Percentiles rank a stretch among this genome's conserved stretches.
Conservation (phyloP, 2,888 invertebrate genomes). For the Camptogramma bilineatum region DNA sequence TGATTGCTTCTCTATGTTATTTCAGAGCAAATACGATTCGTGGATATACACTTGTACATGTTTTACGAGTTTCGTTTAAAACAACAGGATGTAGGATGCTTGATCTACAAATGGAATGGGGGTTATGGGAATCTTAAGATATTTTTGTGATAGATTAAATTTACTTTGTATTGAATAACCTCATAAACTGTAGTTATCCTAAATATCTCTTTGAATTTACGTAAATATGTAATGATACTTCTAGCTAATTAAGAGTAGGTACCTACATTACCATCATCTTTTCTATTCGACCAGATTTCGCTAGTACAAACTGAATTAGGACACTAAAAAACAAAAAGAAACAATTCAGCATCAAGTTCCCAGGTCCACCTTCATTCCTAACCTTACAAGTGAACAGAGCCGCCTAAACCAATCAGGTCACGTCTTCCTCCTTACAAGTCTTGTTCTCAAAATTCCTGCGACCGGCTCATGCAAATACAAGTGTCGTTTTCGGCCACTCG, state of each 20-base stretch:
- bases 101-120: no score
- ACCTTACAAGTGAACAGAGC: constrained; percentile 19
- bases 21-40: constrained; percentile 9
- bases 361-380: neutral
- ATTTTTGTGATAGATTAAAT: no score
- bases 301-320: neutral
- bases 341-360: neutral
- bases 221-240: no score
- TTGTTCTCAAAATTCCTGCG: constrained; percentile 62
- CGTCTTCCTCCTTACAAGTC: constrained; percentile 38
- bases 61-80: neutral
- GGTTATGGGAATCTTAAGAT: neutral
- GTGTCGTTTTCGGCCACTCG: constrained; percentile 81
- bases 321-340: neutral
- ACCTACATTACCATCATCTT: neutral
- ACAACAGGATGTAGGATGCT: neutral
- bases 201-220: no score
- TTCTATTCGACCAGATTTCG: neutral
- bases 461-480: constrained; percentile 82
- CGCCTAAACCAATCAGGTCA: constrained; percentile 24
- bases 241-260: no score
- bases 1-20: constrained; percentile 34
- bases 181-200: no score
- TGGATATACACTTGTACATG: neutral
- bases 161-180: no score